Evolutionary conservation across 2,113 vertebrate species (phyloP).

Genomic region (Aegotheles bennettii): DNA sequence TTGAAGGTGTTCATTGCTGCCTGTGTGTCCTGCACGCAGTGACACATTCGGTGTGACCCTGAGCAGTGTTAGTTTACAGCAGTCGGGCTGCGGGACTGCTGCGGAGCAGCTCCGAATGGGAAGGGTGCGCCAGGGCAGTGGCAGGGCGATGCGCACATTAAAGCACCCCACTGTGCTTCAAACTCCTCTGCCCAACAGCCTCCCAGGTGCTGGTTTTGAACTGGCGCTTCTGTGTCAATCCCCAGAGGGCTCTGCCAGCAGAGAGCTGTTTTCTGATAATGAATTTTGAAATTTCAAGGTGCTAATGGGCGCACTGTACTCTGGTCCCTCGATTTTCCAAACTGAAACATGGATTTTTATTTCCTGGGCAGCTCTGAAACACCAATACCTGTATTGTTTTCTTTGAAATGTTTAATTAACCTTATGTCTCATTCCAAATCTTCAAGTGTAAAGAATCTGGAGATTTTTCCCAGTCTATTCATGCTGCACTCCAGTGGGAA

Average conservation of each 20-base stretch:
- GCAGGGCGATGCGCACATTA: rapidly evolving
- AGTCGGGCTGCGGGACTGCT: rapidly evolving
- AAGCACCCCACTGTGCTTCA: neutral
- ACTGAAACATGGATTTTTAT: neutral
- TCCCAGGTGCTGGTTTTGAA: neutral
- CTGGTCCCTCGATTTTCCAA: neutral
- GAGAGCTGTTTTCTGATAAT: neutral
- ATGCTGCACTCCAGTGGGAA: rapidly evolving
- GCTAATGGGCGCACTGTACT: neutral
- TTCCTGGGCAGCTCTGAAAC: neutral
- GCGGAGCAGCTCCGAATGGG: neutral
- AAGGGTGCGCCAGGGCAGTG: rapidly evolving
- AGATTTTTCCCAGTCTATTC: neutral
- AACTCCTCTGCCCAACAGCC: neutral
- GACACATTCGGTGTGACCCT: rapidly evolving
- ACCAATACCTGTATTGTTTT: neutral
- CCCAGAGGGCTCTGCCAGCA: neutral
- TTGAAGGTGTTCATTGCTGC: neutral
- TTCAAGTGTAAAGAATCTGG: neutral
- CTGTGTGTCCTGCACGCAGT: neutral
- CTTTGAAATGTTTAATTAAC: neutral
- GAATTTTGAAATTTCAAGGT: neutral
- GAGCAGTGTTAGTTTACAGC: neutral
- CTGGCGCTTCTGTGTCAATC: neutral
- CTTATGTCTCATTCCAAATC: rapidly evolving